Percentiles rank a stretch among this genome's conserved stretches.
Conservation (phyloP, 1,140 invertebrate species). For the Anastrepha ludens region DNA sequence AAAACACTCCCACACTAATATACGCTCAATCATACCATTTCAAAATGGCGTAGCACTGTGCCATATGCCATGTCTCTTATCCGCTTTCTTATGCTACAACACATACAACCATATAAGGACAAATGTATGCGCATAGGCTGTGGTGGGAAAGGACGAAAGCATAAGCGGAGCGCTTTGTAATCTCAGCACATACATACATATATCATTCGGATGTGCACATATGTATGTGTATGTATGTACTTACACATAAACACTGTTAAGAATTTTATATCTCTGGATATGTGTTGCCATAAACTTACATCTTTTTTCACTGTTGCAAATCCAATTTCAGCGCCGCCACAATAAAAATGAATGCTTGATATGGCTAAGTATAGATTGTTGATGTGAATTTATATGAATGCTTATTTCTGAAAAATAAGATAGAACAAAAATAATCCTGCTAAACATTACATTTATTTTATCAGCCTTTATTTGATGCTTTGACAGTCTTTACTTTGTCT, state of each 20-base stretch:
- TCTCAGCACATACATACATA: neutral
- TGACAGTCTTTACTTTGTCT: too few relatives aligned
- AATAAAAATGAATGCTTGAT: neutral
- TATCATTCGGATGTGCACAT: neutral
- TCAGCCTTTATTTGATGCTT: too few relatives aligned
- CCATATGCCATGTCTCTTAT: neutral
- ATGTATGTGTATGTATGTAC: slow-evolving; percentile 55
- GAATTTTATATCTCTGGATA: slow-evolving; percentile 59
- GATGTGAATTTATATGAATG: too few relatives aligned
- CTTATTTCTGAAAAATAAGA: neutral
- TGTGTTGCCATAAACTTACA: slow-evolving; percentile 71
- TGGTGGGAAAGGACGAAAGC: neutral
- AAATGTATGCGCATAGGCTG: neutral
- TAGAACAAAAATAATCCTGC: neutral
- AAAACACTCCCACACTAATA: neutral
- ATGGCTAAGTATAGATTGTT: too few relatives aligned
- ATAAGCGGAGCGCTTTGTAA: neutral
- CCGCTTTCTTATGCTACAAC: neutral
- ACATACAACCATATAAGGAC: neutral
- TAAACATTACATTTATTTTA: too few relatives aligned
- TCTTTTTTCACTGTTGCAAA: slow-evolving; percentile 64
- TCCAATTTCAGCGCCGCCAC: slow-evolving; percentile 65
- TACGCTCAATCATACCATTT: neutral
- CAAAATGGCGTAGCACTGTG: slow-evolving; percentile 63
- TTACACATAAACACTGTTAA: slow-evolving; percentile 63